Conservation (phyloP, 1,140 invertebrate genomes). For the Eubasilissa regina region DNA sequence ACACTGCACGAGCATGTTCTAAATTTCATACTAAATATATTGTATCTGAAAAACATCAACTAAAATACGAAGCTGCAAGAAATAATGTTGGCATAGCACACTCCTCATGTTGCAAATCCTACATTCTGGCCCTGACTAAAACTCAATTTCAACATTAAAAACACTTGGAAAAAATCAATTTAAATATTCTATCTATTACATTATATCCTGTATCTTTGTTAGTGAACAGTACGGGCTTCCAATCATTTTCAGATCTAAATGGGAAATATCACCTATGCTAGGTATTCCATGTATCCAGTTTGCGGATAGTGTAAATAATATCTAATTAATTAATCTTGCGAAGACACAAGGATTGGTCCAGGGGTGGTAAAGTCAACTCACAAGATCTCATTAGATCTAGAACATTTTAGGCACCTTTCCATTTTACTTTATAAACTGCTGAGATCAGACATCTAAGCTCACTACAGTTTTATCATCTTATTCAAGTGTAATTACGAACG, state of each 20-base stretch:
- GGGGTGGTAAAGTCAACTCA: not conserved
- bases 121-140: constrained; percentile 8
- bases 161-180: not conserved
- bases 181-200: too few relatives aligned
- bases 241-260: constrained; percentile 22
- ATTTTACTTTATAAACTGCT: not conserved
- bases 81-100: constrained; percentile 26
- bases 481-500: too few relatives aligned
- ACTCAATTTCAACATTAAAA: not conserved
- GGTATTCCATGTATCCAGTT: too few relatives aligned
- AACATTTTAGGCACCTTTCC: constrained; percentile 28
- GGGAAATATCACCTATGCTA: not conserved
- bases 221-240: too few relatives aligned
- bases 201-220: too few relatives aligned
- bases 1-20: too few relatives aligned
- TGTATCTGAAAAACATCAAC: constrained; percentile 11
- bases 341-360: constrained; percentile 35
- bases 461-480: too few relatives aligned
- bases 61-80: constrained; percentile 26
- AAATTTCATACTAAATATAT: not conserved
- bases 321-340: constrained; percentile 6
- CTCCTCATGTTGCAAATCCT: not conserved
- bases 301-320: constrained; percentile 1
- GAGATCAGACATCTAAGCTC: too few relatives aligned
- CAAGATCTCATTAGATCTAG: not conserved